Evolutionary conservation across 2,797 vertebrate species (phyloP), one percentile per base, ranked within the genome.

Genomic region (Aldrovandia affinis): DNA sequence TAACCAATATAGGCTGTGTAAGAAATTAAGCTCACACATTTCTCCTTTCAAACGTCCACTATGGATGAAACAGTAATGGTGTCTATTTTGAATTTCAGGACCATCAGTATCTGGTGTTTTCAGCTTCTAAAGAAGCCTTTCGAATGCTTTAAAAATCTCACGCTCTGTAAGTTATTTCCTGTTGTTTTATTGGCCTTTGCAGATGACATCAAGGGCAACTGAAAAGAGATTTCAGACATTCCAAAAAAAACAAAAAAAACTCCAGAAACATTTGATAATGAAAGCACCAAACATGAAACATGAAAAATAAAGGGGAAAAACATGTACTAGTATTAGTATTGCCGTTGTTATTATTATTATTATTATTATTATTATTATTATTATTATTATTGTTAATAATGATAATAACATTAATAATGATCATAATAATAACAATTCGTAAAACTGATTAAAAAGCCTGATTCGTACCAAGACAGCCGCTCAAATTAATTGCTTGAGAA

Each of bases 401-500:
- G 10, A 57, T 15, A n/a, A 18, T 36, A 47, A 6, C 10, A 47
- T 9, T 89, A 90, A 86, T 91, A 91, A 92, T 93, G 91, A 87
- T n/a, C n/a, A n/a, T n/a, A n/a, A n/a, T n/a, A n/a, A n/a, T n/a
- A n/a, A n/a, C n/a, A n/a, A n/a, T n/a, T n/a, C n/a, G n/a, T n/a
- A 90, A 90, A 30, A 73, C 89, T 90, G 88, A 93, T 86, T 91
- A 92, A 93, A 93, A 91, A 92, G 85, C 83, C 87, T 89, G 86
- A 87, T 86, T 91, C 88, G 87, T 87, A 88, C 89, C 91, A 92
- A 92, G 91, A 94, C 91, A 89, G 92, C 91, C 91, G 90, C 89
- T 92, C 91, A 91, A 95, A 94, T 93, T 89, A 95, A 95, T 94
- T 94, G 94, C 93, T 93, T 93, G 91, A 90, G 94, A 94, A 94